Conservation (phyloP, 2,888 invertebrate species). For the Nephrocerus scutellatus region DNA sequence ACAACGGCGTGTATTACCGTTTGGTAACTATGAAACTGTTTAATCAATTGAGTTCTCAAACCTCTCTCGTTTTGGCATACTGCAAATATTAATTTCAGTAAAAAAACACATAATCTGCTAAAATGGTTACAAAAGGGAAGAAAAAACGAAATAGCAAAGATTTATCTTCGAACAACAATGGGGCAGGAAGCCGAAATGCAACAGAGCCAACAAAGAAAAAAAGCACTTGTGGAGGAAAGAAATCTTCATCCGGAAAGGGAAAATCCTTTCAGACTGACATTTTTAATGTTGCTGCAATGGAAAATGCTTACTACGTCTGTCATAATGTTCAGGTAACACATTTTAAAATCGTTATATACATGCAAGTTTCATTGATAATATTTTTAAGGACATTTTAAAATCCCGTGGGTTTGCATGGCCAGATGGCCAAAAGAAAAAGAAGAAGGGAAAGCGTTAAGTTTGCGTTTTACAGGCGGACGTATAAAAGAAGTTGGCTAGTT, state of each 20-base stretch:
- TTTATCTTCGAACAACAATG: conserved; percentile 38
- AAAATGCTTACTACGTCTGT: conserved; percentile 88
- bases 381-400: conserved; percentile 65
- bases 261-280: conserved; percentile 74
- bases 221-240: conserved; percentile 50
- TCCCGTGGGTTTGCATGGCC: conserved; percentile 86
- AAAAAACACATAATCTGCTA: not conserved
- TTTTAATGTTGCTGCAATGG: conserved; percentile 84
- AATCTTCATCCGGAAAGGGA: conserved; percentile 48
- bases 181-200: conserved; percentile 39
- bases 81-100: too few species aligned
- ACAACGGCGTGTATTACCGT: too few species aligned
- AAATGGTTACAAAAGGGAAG: conserved; percentile 49
- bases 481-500: too few species aligned
- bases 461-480: too few species aligned
- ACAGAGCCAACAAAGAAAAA: conserved; percentile 50
- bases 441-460: conserved; percentile 62
- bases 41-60: too few species aligned
- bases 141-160: conserved; percentile 55
- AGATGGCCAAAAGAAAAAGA: conserved; percentile 80
- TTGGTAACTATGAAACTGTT: too few species aligned
- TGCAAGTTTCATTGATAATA: not conserved
- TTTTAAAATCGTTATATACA: not conserved
- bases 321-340: conserved; percentile 74
- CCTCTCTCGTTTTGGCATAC: too few species aligned